phyloP scores from a whole-genome alignment of 2,797 vertebrate species.

The Pitangus sulphuratus region DNA sequence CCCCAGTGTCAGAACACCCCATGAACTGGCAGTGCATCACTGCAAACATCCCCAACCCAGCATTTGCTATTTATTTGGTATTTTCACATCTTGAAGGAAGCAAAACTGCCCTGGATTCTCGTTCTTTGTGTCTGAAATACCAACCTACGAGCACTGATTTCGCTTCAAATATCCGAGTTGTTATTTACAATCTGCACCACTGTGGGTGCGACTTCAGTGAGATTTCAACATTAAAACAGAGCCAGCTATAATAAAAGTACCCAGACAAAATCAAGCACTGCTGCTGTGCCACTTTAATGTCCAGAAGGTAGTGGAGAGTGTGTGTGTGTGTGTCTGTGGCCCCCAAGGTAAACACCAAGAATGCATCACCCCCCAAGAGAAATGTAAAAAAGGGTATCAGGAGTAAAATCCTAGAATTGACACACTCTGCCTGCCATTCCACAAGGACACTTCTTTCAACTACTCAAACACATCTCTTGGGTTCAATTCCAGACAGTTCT shows the following conservation, averaged over 20 bases:
- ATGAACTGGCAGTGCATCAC: not conserved
- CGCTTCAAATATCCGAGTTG: not conserved
- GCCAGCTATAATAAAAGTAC: not conserved
- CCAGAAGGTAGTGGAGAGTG: not conserved
- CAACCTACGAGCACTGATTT: not conserved
- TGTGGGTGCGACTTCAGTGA: not conserved
- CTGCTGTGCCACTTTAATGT: not conserved
- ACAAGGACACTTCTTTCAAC: not conserved
- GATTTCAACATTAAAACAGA: not conserved
- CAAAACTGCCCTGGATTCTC: not conserved
- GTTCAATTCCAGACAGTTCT: not conserved
- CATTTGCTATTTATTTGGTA: not conserved
- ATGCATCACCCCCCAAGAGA: not conserved
- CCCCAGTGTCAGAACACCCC: not conserved
- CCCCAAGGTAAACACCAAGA: not conserved
- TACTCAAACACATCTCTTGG: not conserved
- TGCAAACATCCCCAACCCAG: not conserved
- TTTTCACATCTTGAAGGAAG: not conserved
- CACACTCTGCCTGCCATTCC: not conserved
- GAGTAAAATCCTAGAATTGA: not conserved
- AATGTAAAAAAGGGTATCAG: accelerated
- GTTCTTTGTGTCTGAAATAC: not conserved
- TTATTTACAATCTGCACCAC: not conserved
- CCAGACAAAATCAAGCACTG: not conserved
- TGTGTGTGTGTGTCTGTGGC: not conserved